Percentiles rank a stretch among this genome's conserved stretches.
These are phyloP conservation scores for Alces alces DNA, from an alignment of 2,113 vertebrate genomes.

Conservation along the genomic window DNA sequence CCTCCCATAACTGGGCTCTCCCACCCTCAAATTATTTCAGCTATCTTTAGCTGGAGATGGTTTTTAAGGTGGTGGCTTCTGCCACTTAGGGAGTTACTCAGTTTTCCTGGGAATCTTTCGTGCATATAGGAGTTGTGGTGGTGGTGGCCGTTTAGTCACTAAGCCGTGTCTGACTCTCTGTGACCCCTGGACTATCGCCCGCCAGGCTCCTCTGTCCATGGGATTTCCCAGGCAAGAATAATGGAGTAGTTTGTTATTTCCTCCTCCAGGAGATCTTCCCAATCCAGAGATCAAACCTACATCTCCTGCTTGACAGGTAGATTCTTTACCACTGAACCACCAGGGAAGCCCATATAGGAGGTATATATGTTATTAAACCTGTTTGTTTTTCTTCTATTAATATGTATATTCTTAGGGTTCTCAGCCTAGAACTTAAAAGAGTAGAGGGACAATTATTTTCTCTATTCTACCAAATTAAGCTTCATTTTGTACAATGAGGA, in stretches of 20 bases:
- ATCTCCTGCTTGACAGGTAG: not conserved
- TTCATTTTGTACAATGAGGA: constrained; percentile 52
- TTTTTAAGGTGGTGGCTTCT: not conserved
- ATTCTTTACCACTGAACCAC: not conserved
- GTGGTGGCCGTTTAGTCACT: not conserved
- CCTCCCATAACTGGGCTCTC: no score
- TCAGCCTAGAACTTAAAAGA: not conserved
- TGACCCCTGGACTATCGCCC: not conserved
- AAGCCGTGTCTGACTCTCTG: not conserved
- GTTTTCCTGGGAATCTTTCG: not conserved
- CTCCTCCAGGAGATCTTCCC: not conserved
- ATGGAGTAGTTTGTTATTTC: not conserved
- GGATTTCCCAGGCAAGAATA: not conserved
- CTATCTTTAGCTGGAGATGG: not conserved
- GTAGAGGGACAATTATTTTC: not conserved
- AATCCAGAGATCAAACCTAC: not conserved
- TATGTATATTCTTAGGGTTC: not conserved
- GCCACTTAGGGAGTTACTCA: not conserved
- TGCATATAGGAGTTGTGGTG: not conserved
- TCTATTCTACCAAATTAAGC: not conserved
- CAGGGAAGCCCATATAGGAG: not conserved
- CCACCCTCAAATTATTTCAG: not conserved
- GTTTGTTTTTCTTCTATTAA: not conserved
- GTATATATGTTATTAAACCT: not conserved
- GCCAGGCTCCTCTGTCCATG: not conserved